A percentile compares a stretch with the other conserved stretches of the same genome.
phyloP scores from a whole-genome alignment of 2,888 invertebrate species.

The Xestoiulus laeticollis region DNA sequence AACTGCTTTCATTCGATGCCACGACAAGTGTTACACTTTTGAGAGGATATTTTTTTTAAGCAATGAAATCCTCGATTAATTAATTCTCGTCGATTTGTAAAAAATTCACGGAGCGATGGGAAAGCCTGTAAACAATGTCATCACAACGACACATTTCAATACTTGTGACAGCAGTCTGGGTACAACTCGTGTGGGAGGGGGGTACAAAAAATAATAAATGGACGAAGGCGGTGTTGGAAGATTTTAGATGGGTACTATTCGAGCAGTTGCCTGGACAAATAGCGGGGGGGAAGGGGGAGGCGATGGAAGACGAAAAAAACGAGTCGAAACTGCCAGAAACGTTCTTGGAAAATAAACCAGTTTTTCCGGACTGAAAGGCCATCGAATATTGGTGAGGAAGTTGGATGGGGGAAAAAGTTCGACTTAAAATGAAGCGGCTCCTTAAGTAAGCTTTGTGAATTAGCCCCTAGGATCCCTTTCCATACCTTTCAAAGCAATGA shows the following conservation, averaged over 20 bases:
- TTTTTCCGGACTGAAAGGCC: background rate
- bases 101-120: too few species aligned
- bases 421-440: background rate
- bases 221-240: background rate
- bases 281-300: too few species aligned
- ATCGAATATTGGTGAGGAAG: too few species aligned
- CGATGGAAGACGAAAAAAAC: background rate
- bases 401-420: background rate
- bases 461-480: conserved; percentile 40
- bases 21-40: too few species aligned
- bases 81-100: too few species aligned
- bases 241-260: conserved; percentile 12
- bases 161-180: background rate
- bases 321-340: background rate
- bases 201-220: background rate
- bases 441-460: conserved; percentile 45
- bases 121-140: background rate
- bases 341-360: too few species aligned
- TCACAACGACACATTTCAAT: background rate
- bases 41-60: too few species aligned
- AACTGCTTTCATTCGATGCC: too few species aligned
- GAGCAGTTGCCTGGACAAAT: background rate
- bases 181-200: background rate
- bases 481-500: conserved; percentile 46
- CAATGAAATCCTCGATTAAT: background rate